Base-by-base conservation (phyloP, 1,140 invertebrate genomes). In the Trichogramma pretiosum region DNA sequence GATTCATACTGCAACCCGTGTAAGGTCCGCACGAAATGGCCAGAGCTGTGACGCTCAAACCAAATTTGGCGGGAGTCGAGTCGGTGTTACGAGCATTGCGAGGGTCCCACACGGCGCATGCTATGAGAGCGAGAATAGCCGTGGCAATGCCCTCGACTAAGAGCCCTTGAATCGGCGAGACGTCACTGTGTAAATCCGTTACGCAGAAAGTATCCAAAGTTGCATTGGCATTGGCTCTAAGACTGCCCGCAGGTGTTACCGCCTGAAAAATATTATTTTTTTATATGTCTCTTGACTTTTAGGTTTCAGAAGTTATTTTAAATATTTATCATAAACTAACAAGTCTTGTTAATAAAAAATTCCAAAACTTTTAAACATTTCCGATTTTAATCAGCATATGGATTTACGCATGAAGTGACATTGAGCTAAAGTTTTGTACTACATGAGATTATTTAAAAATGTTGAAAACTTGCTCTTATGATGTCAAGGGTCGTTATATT, bases 1-100 rank as follows among this genome's bases (percentile, higher is more conserved):
- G 86, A 61, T 91, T 91, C 84, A 91, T 85, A 57, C 84, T 84
- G 35, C 81, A 81, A 1, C 85, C 84, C 5, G 85, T 87, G 53
- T 78, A 84, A 11, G 69, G 73, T 1, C 72, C 77, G 8, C 71
- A 63, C 0, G 68, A 62, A 0, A 68, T 64, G 0, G 74, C 75
- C 16, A 78, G 48, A 3, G 64, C 74, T 3, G 67, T 62, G 3
- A 79, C 68, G 2, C 70, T 63, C 1, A 77, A 51, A 17, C 74
- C 77, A 58, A 78, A 78, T 50, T 70, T 78, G 11, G 78, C 56
- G 0, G 76, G 60, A 1, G 62, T 59, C 0, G 71, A 73, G 43
- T 78, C 77, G 3, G 65, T 63, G 41, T 75, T 74, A 0, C 57
- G 57, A 18, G 62, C 56, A 50, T 77, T 77, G 9, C 73, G 69